Conservation (phyloP, 2,888 invertebrate genomes). For the Hololepta plana region DNA sequence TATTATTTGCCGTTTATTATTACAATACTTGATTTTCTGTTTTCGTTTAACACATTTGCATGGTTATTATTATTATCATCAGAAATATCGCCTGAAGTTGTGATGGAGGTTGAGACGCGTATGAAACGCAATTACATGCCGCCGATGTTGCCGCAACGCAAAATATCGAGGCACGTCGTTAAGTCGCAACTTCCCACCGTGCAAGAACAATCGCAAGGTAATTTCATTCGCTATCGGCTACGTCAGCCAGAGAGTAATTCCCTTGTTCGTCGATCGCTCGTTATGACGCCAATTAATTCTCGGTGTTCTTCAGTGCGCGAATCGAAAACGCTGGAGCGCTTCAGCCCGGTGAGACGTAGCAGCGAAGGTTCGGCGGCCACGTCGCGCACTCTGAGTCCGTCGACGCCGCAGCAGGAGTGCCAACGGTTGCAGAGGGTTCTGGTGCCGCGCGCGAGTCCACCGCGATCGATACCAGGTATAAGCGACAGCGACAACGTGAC, state of each 20-base stretch:
- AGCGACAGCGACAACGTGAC: too few relatives aligned
- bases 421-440: slow-evolving; percentile 49
- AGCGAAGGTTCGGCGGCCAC: slow-evolving; percentile 50
- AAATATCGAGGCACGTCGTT: slow-evolving; percentile 34
- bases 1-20: slow-evolving; percentile 12
- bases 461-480: slow-evolving; percentile 39
- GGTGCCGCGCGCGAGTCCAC: slow-evolving; percentile 27
- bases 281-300: too few relatives aligned
- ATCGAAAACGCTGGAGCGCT: slow-evolving; percentile 47
- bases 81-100: slow-evolving; percentile 80
- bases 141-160: slow-evolving; percentile 32
- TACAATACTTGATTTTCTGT: slow-evolving; percentile 13
- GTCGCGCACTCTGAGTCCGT: slow-evolving; percentile 36
- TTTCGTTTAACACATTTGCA: slow-evolving; percentile 18
- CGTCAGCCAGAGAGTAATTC: too few relatives aligned
- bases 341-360: slow-evolving; percentile 80
- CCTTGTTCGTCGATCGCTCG: too few relatives aligned
- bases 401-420: slow-evolving; percentile 58
- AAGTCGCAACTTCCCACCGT: slow-evolving; percentile 46
- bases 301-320: slow-evolving; percentile 31
- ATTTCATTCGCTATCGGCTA: too few relatives aligned
- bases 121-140: slow-evolving; percentile 66
- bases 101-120: slow-evolving; percentile 75
- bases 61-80: slow-evolving; percentile 24
- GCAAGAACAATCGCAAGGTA: slow-evolving; percentile 57